phyloP scores from a whole-genome alignment of 2,888 invertebrate genomes.

The Thyatira batis region DNA sequence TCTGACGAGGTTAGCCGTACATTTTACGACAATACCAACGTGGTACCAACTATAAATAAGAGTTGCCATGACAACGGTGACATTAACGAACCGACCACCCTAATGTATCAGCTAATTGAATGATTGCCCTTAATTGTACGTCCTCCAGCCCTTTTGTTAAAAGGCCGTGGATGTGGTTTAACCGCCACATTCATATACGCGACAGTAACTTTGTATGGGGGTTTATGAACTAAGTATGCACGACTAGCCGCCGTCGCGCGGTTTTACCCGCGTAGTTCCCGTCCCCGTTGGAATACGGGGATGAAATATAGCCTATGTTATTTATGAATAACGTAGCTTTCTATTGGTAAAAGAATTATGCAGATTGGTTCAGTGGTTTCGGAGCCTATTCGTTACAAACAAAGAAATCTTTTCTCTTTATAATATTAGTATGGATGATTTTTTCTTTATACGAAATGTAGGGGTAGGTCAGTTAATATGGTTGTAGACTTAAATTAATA shows the following conservation, averaged over 20 bases:
- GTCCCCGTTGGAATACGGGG: too few species aligned
- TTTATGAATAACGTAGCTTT: too few species aligned
- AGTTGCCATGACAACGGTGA: conserved; percentile 37
- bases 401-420: too few species aligned
- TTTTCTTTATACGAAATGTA: conserved; percentile 9
- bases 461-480: conserved; percentile 25
- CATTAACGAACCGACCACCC: conserved; percentile 27
- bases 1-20: not conserved
- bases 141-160: conserved; percentile 46
- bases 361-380: too few species aligned
- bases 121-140: conserved; percentile 63
- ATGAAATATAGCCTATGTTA: too few species aligned
- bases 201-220: conserved; percentile 4
- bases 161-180: conserved; percentile 56
- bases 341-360: too few species aligned
- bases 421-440: not conserved
- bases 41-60: conserved; percentile 9
- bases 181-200: conserved; percentile 40
- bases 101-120: conserved; percentile 56
- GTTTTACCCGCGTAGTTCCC: too few species aligned
- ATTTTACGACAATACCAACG: conserved; percentile 5
- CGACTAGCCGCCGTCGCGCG: too few species aligned
- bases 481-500: conserved; percentile 6
- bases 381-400: too few species aligned
- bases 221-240: not conserved